These are phyloP conservation scores for Xiphydria camelus DNA, from an alignment of 2,888 invertebrate genomes.

Conservation along the genomic window DNA sequence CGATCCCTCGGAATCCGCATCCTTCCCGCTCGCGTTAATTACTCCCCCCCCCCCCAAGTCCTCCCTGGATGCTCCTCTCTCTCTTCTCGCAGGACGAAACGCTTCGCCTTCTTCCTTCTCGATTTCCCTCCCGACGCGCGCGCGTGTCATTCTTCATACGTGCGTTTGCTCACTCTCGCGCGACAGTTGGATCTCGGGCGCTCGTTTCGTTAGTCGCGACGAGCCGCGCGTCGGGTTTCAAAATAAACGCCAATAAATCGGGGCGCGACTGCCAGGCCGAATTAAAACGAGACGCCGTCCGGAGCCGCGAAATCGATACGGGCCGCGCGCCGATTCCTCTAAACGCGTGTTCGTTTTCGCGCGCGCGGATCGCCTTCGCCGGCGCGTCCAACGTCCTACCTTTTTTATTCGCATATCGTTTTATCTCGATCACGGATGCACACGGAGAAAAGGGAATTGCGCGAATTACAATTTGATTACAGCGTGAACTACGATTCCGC, in stretches of 20 bases:
- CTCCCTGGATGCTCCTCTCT: too few relatives aligned
- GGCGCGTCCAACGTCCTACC: slow-evolving; percentile 7
- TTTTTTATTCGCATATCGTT: too few relatives aligned
- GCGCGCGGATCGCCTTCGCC: neutral
- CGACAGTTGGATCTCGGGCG: slow-evolving; percentile 4
- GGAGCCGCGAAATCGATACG: slow-evolving; percentile 37
- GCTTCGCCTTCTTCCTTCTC: too few relatives aligned
- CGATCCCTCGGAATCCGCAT: slow-evolving; percentile 5
- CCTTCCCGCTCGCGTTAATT: too few relatives aligned
- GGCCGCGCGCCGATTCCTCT: slow-evolving; percentile 10
- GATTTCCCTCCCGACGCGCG: too few relatives aligned
- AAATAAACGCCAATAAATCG: slow-evolving; percentile 44
- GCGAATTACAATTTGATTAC: too few relatives aligned
- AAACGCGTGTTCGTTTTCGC: neutral
- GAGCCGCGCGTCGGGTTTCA: slow-evolving; percentile 33
- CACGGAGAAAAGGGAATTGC: too few relatives aligned
- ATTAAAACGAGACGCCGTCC: slow-evolving; percentile 30
- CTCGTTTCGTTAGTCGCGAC: slow-evolving; percentile 6
- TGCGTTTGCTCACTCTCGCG: slow-evolving; percentile 15
- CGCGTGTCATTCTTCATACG: slow-evolving; percentile 5
- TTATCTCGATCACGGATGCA: too few relatives aligned
- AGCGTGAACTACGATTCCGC: too few relatives aligned
- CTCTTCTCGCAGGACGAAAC: too few relatives aligned
- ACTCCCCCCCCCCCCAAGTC: too few relatives aligned
- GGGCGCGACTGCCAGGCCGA: slow-evolving; percentile 33